phyloP scores from a whole-genome alignment of 2,797 vertebrate genomes.

The Hoplostethus atlanticus region DNA sequence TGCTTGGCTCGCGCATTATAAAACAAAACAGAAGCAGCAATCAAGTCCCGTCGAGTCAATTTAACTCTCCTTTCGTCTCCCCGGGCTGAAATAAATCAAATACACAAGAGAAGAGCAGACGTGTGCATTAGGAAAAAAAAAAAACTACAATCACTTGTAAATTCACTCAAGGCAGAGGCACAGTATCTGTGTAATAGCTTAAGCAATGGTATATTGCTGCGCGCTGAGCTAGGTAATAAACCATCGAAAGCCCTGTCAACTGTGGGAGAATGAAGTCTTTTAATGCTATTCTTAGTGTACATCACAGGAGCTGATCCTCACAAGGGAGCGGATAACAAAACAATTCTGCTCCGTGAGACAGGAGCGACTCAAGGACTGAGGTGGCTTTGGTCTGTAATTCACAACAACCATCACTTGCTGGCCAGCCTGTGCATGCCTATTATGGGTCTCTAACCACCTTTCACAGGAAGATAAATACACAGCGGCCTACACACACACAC shows the following conservation, averaged over 20 bases:
- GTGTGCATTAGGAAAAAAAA: conserved; percentile 48
- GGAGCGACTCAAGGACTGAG: conserved; percentile 65
- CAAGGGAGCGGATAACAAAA: conserved; percentile 64
- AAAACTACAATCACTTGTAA: conserved; percentile 71
- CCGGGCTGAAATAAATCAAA: conserved; percentile 69
- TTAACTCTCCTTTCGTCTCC: conserved; percentile 64
- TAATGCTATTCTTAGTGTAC: conserved; percentile 75
- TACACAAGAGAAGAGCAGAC: conserved; percentile 60
- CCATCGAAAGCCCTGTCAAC: conserved; percentile 61
- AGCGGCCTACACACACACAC: conserved; percentile 24
- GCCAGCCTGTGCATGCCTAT: conserved; percentile 71
- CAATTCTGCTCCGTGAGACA: conserved; percentile 62
- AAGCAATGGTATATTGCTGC: conserved; percentile 66
- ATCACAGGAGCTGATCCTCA: conserved; percentile 62
- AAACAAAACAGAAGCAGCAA: conserved; percentile 74
- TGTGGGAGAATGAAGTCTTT: conserved; percentile 62
- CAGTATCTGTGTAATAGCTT: conserved; percentile 67
- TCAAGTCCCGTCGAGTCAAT: conserved; percentile 75
- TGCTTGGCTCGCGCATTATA: conserved; percentile 66
- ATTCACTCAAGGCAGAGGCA: conserved; percentile 65
- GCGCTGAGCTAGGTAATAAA: conserved; percentile 72
- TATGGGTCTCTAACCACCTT: conserved; percentile 73
- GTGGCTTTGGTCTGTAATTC: conserved; percentile 80
- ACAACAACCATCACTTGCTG: conserved; percentile 69
- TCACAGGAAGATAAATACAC: conserved; percentile 75